Conservation (phyloP, 2,113 vertebrate genomes). For the Microtus montanus region DNA sequence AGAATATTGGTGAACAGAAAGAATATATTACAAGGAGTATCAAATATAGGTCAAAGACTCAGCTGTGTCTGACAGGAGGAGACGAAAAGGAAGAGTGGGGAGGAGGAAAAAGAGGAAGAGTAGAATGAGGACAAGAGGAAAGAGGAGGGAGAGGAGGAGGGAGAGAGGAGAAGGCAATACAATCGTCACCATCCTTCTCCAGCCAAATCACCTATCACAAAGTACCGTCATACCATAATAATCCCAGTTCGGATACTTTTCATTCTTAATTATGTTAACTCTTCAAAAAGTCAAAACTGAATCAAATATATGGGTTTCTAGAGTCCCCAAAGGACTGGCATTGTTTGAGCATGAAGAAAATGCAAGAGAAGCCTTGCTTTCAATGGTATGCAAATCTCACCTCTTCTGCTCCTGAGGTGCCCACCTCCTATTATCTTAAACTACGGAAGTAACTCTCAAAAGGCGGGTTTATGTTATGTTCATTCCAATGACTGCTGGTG, state of each 20-base stretch:
- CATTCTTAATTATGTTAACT: slow-evolving; percentile 56
- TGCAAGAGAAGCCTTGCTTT: slow-evolving; percentile 2
- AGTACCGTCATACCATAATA: neutral
- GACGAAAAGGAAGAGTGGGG: neutral
- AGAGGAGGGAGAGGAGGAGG: neutral
- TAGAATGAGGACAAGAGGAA: no score
- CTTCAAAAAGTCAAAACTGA: neutral
- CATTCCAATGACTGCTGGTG: neutral
- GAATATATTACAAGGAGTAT: slow-evolving; percentile 41
- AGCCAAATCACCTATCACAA: neutral
- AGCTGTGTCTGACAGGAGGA: neutral
- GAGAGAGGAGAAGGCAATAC: neutral
- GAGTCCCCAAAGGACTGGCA: neutral
- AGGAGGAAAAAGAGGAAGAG: neutral
- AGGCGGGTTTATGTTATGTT: neutral
- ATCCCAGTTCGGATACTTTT: neutral
- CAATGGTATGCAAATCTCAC: neutral
- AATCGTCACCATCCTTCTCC: neutral
- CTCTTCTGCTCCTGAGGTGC: neutral
- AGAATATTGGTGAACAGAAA: slow-evolving; percentile 60
- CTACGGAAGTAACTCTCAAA: neutral
- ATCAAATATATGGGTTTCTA: neutral
- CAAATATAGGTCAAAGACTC: slow-evolving; percentile 62
- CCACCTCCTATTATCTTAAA: neutral
- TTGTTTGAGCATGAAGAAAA: slow-evolving; percentile 37